Evolutionary conservation across 2,888 invertebrate genomes (phyloP).

Genomic region (Prosopocoilus inquinatus): DNA sequence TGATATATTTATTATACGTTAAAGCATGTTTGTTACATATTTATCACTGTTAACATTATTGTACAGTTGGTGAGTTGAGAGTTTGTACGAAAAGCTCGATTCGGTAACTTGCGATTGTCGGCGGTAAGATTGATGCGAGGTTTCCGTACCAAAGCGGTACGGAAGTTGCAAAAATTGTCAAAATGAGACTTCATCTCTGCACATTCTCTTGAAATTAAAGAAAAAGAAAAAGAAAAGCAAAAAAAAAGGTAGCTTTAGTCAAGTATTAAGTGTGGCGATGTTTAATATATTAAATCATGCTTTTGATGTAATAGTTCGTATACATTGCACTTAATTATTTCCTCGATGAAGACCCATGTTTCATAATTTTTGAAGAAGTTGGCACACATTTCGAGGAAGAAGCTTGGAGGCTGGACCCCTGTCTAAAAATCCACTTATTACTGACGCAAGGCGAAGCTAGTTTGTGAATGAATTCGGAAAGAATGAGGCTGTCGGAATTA

Average conservation of each 20-base stretch:
- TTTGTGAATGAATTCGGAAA: conserved; percentile 5
- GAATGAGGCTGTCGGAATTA: conserved; percentile 12
- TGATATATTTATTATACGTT: conserved; percentile 39
- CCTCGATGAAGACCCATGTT: not conserved
- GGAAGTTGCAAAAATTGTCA: too few relatives aligned
- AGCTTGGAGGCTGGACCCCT: conserved; percentile 47
- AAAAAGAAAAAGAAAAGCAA: not conserved
- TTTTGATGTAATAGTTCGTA: conserved; percentile 27
- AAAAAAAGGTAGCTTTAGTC: conserved; percentile 28
- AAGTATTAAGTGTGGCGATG: conserved; percentile 37
- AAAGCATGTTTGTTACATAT: conserved; percentile 48
- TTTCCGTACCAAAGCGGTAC: too few relatives aligned
- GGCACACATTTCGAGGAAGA: conserved; percentile 27
- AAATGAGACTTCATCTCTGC: not conserved
- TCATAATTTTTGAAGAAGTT: not conserved
- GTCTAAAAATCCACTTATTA: conserved; percentile 33
- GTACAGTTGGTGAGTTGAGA: conserved; percentile 34
- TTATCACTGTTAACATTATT: conserved; percentile 49
- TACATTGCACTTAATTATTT: conserved; percentile 14
- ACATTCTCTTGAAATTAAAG: not conserved
- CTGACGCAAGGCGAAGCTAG: not conserved
- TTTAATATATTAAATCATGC: conserved; percentile 22
- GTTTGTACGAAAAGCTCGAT: not conserved
- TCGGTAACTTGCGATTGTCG: not conserved
- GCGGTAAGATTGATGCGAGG: not conserved